Evolutionary conservation across 1,140 invertebrate genomes (phyloP), one percentile per base, ranked within the genome.

Genomic region (Phenacoccus solenopsis): DNA sequence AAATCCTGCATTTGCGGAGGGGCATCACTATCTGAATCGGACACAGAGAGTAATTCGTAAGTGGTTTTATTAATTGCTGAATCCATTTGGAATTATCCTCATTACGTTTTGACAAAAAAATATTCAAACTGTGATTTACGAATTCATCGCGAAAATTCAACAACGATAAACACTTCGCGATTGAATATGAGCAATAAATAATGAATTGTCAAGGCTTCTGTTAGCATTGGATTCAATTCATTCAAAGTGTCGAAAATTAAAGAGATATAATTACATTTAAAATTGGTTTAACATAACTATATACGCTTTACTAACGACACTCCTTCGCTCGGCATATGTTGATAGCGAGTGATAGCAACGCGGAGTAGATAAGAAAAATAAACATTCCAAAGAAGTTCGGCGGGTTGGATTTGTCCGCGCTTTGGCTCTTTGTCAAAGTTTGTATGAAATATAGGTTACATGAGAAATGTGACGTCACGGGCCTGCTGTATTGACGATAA

Each of bases 11-110:
- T 27, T 25, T 64, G 59, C 4, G 22, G 59, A 24, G 10, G 59
- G 2, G 59, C 25, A 27, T 64, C 59, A 16, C 59, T 64, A 24
- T 64, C 59, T 16, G 59, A 64, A 24, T 64, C 59, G 20, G 59
- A 64, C 21, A 64, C 25, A 10, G 59, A 64, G 4, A 64, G 25
- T 27, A 64, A 27, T 64, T 64, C 59, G 59, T 64, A 64, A 64
- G 59, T 64, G 25, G 21, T 64, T 64, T 64, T 64, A 24, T 22
- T 64, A 16, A 25, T 64, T 27, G 25, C 25, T 27, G 59, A 25
- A 64, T 64, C 59, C 59, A 64, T 64, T 64, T 64, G 5, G 25
- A 16, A n/a, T 49, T 16, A 64, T 64, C 59, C 7, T 9, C 59
- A 64, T 64, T 64, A 20, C 25, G 10, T 59, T 64, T 64, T n/a